These are phyloP conservation scores for Acronicta psi DNA, from an alignment of 2,888 invertebrate species.

Conservation along the genomic window DNA sequence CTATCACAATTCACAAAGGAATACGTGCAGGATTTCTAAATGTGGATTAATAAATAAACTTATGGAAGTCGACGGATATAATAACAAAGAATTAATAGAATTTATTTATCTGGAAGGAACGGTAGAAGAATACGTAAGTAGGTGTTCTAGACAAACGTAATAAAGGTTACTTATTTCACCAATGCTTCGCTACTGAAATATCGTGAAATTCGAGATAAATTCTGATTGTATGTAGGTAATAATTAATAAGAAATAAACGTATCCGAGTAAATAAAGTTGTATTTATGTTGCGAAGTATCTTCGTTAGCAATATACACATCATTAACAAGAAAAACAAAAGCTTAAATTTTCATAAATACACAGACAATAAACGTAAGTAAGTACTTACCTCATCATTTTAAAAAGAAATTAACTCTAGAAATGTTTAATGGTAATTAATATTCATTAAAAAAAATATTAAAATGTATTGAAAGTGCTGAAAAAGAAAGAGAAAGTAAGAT, in stretches of 20 bases:
- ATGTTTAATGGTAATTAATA: too few relatives aligned
- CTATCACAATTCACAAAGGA: conserved; percentile 37
- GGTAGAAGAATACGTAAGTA: conserved; percentile 28
- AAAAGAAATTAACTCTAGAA: too few relatives aligned
- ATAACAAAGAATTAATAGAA: conserved; percentile 40
- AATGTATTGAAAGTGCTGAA: background rate
- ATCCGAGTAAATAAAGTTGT: conserved; percentile 10
- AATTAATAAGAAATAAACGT: conserved; percentile 6
- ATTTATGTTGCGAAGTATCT: background rate
- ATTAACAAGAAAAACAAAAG: background rate
- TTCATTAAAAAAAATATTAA: too few relatives aligned
- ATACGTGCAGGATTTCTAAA: conserved; percentile 47
- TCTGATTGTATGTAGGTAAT: background rate
- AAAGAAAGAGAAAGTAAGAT: background rate
- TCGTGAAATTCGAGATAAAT: conserved; percentile 6
- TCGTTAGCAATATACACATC: too few relatives aligned
- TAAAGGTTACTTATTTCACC: too few relatives aligned
- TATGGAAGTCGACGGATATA: conserved; percentile 16
- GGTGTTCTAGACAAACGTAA: conserved; percentile 2
- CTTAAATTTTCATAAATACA: background rate
- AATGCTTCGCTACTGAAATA: too few relatives aligned
- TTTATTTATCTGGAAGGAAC: conserved; percentile 35
- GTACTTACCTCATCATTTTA: too few relatives aligned
- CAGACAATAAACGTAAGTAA: too few relatives aligned
- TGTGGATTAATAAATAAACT: conserved; percentile 44